Evolutionary conservation across 2,888 invertebrate genomes (phyloP).

Genomic region (Rambutsinella grinnellia): DNA sequence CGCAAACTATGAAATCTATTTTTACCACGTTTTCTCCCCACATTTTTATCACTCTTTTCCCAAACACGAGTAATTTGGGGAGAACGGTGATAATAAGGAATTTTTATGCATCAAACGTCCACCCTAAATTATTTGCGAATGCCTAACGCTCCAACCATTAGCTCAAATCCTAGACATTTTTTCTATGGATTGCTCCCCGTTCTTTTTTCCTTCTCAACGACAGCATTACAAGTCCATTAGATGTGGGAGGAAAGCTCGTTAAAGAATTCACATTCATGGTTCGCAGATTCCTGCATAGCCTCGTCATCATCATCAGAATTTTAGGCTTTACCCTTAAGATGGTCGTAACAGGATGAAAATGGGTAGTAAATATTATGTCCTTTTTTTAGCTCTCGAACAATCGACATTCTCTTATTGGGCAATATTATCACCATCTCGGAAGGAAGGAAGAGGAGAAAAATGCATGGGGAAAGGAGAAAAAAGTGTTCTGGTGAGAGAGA

Average conservation of each 20-base stretch:
- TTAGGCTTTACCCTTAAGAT: slow-evolving; percentile 35
- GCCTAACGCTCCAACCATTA: slow-evolving; percentile 66
- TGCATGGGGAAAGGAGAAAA: slow-evolving; percentile 4
- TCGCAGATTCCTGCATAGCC: slow-evolving; percentile 62
- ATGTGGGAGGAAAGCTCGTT: slow-evolving; percentile 67
- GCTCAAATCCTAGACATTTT: slow-evolving; percentile 67
- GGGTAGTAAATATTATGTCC: slow-evolving; percentile 66
- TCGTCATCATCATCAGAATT: slow-evolving; percentile 44
- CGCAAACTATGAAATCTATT: background rate
- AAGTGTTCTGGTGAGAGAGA: slow-evolving; percentile 4
- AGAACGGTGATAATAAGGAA: slow-evolving; percentile 66
- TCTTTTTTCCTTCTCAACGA: slow-evolving; percentile 65
- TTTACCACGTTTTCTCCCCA: too few species aligned
- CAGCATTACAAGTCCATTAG: slow-evolving; percentile 67
- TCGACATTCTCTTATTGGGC: slow-evolving; percentile 51
- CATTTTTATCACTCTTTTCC: background rate
- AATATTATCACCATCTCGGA: slow-evolving; percentile 39
- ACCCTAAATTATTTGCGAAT: slow-evolving; percentile 67
- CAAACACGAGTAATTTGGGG: slow-evolving; percentile 56
- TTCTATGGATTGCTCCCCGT: slow-evolving; percentile 66
- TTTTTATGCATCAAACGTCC: slow-evolving; percentile 67
- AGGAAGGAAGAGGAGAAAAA: slow-evolving; percentile 17
- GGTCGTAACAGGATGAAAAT: slow-evolving; percentile 59
- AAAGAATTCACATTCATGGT: slow-evolving; percentile 67
- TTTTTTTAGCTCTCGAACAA: slow-evolving; percentile 45